Evolutionary conservation across 2,888 invertebrate genomes (phyloP).

Genomic region (Chaitophorus viminalis): DNA sequence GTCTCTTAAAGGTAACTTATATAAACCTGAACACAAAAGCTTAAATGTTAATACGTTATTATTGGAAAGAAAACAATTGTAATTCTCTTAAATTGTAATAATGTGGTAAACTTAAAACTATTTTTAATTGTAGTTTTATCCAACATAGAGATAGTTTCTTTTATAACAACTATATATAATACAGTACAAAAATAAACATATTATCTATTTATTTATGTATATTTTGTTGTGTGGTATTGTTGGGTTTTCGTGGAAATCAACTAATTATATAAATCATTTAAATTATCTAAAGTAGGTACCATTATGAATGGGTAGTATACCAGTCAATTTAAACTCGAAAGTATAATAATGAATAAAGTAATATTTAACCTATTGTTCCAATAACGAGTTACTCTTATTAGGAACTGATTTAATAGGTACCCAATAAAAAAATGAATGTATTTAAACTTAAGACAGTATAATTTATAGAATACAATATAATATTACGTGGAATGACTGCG

Average conservation of each 20-base stretch:
- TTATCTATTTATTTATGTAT: neutral
- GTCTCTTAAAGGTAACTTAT: constrained; percentile 54
- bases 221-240: neutral
- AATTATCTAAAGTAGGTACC: neutral
- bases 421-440: neutral
- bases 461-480: neutral
- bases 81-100: constrained; percentile 19
- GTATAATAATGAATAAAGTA: constrained; percentile 4
- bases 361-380: constrained; percentile 26
- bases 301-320: neutral
- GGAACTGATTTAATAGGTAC: constrained; percentile 45
- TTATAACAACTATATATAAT: constrained; percentile 13
- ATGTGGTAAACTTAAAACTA: constrained; percentile 34
- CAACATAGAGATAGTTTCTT: neutral
- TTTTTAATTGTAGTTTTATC: constrained; percentile 20
- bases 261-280: neutral
- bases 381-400: constrained; percentile 39
- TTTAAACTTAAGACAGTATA: neutral
- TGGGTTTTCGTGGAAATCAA: neutral
- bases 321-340: neutral
- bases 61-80: constrained; percentile 24
- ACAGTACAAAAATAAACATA: neutral
- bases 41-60: constrained; percentile 35
- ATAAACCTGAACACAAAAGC: constrained; percentile 57
- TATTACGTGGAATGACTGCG: constrained; percentile 41